Conservation (phyloP, 2,888 invertebrate genomes). For the Campoplex nolae region DNA sequence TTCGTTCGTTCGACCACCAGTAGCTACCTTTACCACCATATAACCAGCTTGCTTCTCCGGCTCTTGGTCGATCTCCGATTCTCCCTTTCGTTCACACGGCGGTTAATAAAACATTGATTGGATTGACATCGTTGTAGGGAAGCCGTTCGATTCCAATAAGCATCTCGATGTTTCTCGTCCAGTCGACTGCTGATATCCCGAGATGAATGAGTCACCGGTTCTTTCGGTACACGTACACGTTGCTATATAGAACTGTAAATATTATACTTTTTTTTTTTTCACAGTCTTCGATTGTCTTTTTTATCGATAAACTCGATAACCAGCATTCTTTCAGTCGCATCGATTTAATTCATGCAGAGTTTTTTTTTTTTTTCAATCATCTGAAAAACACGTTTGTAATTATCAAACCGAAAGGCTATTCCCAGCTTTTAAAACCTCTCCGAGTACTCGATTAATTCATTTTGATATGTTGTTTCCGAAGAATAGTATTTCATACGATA, state of each 20-base stretch:
- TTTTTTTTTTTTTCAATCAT: conserved; percentile 26
- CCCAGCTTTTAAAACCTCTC: background rate
- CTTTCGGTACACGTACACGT: conserved; percentile 11
- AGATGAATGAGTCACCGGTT: conserved; percentile 43
- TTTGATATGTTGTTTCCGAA: background rate
- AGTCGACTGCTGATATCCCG: conserved; percentile 45
- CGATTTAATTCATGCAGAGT: conserved; percentile 31
- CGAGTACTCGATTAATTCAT: background rate
- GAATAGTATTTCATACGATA: background rate
- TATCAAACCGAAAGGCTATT: background rate
- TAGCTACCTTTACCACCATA: conserved; percentile 50
- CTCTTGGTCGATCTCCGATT: conserved; percentile 64
- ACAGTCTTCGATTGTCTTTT: conserved; percentile 37
- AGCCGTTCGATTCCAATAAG: conserved; percentile 78
- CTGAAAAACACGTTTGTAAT: background rate
- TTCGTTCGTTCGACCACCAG: conserved; percentile 61
- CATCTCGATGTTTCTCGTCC: conserved; percentile 68
- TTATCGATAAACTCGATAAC: conserved; percentile 62
- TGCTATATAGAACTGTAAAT: conserved; percentile 4
- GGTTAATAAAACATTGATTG: conserved; percentile 84
- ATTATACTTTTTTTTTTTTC: conserved; percentile 40
- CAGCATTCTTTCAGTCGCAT: conserved; percentile 44
- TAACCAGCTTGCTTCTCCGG: conserved; percentile 56
- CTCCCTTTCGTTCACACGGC: conserved; percentile 78
- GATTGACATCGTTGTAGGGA: conserved; percentile 82